These are phyloP conservation scores for Eleginops maclovinus DNA, from an alignment of 2,113 vertebrate species.

Conservation along the genomic window DNA sequence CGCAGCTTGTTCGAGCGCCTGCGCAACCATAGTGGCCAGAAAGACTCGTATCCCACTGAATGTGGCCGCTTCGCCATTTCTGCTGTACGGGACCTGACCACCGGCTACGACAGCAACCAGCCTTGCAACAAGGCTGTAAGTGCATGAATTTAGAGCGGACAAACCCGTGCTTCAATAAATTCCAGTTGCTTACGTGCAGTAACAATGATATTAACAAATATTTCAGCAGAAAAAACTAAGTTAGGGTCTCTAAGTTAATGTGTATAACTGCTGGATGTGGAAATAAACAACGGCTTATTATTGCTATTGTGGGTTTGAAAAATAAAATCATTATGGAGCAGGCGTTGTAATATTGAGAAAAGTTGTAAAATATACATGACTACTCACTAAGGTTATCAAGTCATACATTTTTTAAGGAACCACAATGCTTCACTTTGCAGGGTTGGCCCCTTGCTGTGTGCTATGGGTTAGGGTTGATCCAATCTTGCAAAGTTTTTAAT, in stretches of 20 bases:
- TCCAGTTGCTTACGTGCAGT: neutral
- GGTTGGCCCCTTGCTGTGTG: too few species aligned
- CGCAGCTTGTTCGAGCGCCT: slow-evolving; percentile 90
- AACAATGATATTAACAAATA: too few species aligned
- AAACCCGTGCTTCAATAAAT: neutral
- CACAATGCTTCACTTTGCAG: too few species aligned
- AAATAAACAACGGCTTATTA: too few species aligned
- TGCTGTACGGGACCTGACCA: slow-evolving; percentile 92
- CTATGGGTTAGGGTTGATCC: too few species aligned
- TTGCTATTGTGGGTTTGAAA: neutral
- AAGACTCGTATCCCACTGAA: slow-evolving; percentile 87
- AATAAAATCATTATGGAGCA: neutral
- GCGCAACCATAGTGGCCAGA: slow-evolving; percentile 87
- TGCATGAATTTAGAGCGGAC: neutral
- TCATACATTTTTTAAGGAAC: too few species aligned
- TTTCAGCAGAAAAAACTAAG: neutral
- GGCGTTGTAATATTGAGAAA: too few species aligned
- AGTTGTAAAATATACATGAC: too few species aligned
- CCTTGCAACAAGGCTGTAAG: slow-evolving; percentile 92
- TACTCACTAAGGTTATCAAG: too few species aligned
- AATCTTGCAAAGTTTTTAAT: too few species aligned
- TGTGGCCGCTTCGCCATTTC: slow-evolving; percentile 90
- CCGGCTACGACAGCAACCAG: slow-evolving; percentile 93
- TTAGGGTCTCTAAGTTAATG: too few species aligned
- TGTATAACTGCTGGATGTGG: too few species aligned